These are phyloP conservation scores for Calyptommatus sinebrachiatus DNA, from an alignment of 2,113 vertebrate species.

Conservation along the genomic window DNA sequence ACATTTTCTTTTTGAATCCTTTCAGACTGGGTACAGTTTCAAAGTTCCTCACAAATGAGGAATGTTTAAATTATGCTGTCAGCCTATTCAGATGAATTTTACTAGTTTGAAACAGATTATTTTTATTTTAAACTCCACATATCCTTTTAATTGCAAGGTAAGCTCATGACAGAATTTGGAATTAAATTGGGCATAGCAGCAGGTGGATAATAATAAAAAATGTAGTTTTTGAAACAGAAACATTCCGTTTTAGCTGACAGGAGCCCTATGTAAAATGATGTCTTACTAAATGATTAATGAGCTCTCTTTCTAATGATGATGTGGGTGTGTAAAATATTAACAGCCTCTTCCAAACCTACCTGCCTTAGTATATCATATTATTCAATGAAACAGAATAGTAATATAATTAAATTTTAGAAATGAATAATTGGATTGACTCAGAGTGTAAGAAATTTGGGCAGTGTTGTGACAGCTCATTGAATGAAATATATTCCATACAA, in stretches of 20 bases:
- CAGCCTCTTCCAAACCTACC: slow-evolving; percentile 44
- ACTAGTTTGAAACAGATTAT: slow-evolving; percentile 12
- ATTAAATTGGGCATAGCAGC: slow-evolving; percentile 7
- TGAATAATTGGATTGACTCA: slow-evolving; percentile 19
- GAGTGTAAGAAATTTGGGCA: slow-evolving; percentile 1
- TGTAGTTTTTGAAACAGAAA: slow-evolving; percentile 33
- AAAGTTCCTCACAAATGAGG: neutral
- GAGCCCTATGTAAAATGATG: slow-evolving; percentile 16
- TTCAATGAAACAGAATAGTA: slow-evolving; percentile 14
- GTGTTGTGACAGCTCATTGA: slow-evolving; percentile 2
- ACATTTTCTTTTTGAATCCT: neutral
- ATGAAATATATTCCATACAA: slow-evolving; percentile 1
- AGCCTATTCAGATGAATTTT: neutral
- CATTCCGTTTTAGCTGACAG: slow-evolving; percentile 19
- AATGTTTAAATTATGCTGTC: neutral
- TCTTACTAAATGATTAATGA: slow-evolving; percentile 55
- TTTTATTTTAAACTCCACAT: slow-evolving; percentile 16
- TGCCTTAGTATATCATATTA: slow-evolving; percentile 47
- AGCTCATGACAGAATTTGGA: neutral
- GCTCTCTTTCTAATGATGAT: slow-evolving; percentile 38
- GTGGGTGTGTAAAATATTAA: slow-evolving; percentile 51
- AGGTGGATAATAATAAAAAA: slow-evolving; percentile 30
- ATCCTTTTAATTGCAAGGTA: slow-evolving; percentile 40
- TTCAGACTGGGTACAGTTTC: no score
- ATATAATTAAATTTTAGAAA: slow-evolving; percentile 26